These are phyloP conservation scores for Channa maculata DNA, from an alignment of 2,113 vertebrate species.

Conservation along the genomic window DNA sequence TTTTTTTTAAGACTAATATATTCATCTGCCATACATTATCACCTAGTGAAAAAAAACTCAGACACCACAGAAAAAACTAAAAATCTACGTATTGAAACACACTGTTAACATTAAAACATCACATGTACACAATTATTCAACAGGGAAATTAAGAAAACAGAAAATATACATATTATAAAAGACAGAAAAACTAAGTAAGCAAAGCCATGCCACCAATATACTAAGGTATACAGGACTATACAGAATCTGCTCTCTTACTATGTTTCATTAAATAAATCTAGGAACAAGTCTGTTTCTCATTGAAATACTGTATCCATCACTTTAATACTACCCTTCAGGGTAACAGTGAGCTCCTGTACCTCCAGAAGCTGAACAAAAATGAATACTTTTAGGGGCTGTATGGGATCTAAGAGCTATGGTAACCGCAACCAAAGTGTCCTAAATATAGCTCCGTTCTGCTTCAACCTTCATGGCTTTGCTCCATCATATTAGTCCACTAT, in stretches of 20 bases:
- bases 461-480: slow-evolving; percentile 56
- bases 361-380: slow-evolving; percentile 65
- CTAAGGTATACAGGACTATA: not conserved
- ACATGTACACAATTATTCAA: slow-evolving; percentile 49
- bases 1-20: not conserved
- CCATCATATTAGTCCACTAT: slow-evolving; percentile 67
- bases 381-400: slow-evolving; percentile 59
- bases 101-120: slow-evolving; percentile 4
- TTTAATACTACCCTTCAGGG: slow-evolving; percentile 62
- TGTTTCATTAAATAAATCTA: slow-evolving; percentile 45
- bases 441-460: slow-evolving; percentile 71
- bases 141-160: not conserved
- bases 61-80: slow-evolving; percentile 2
- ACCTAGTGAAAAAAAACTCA: slow-evolving; percentile 37
- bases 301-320: slow-evolving; percentile 62
- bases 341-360: slow-evolving; percentile 57
- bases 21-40: slow-evolving; percentile 37
- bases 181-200: slow-evolving; percentile 29
- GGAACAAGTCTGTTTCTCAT: slow-evolving; percentile 50
- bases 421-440: slow-evolving; percentile 67
- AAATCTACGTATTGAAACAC: too few relatives aligned
- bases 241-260: slow-evolving; percentile 9
- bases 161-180: slow-evolving; percentile 51
- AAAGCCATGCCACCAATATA: slow-evolving; percentile 8
- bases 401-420: slow-evolving; percentile 65